phyloP scores from a whole-genome alignment of 2,797 vertebrate species.

The Microchirus variegatus region DNA sequence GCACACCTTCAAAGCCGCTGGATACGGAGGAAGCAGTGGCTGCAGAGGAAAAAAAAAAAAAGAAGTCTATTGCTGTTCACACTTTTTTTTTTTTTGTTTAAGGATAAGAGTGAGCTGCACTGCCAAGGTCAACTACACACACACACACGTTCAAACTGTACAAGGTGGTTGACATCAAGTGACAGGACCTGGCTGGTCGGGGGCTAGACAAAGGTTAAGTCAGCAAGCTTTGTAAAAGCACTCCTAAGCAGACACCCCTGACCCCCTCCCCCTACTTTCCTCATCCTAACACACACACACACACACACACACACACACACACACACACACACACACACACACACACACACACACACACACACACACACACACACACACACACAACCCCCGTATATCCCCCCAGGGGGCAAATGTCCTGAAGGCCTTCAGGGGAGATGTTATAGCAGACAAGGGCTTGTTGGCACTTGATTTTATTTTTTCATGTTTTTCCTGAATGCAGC shows the following conservation, averaged over 20 bases:
- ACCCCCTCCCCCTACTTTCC: constrained; percentile 44
- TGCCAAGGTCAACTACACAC: constrained; percentile 93
- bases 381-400: constrained; percentile 19
- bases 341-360: constrained; percentile 1
- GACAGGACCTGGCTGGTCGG: constrained; percentile 87
- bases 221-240: constrained; percentile 90
- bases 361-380: constrained; percentile 15
- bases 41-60: constrained; percentile 25
- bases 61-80: constrained; percentile 82
- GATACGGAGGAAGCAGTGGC: constrained; percentile 46
- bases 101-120: constrained; percentile 81
- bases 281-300: constrained; percentile 40
- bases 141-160: constrained; percentile 90
- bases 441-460: constrained; percentile 72
- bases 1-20: constrained; percentile 44
- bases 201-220: constrained; percentile 94
- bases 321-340: constrained; percentile 21
- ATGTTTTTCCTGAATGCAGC: constrained; percentile 55
- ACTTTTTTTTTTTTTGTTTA: constrained; percentile 68
- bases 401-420: constrained; percentile 58
- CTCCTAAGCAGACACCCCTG: constrained; percentile 85
- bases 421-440: constrained; percentile 52
- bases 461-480: constrained; percentile 76
- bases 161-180: constrained; percentile 93
- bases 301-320: constrained; percentile 8